Base-by-base conservation (phyloP, 1,140 invertebrate species). In the Hesperophylax magnus region DNA sequence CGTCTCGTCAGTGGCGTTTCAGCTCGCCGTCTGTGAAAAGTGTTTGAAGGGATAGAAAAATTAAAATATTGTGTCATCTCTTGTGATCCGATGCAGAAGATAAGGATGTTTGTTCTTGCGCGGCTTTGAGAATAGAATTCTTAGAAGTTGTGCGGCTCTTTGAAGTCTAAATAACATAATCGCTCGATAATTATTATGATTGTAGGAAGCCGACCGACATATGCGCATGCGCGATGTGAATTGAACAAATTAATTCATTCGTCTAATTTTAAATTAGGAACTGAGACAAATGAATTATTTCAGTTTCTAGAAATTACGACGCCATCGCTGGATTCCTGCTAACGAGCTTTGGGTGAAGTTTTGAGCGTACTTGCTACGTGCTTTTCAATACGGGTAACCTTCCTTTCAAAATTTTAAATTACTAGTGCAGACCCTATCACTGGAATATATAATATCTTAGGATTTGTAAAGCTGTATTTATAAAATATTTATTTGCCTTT, bases 161-260 rank as follows among this genome's bases (percentile, higher is more conserved):
- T 78, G 60, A 53, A 14, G 61, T 67, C 52, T 56, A 31, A 78
- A 78, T 67, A 78, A 39, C 52, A 78, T 78, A 78, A 78, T 78
- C 77, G 63, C 61, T 31, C 61, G 61, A 67, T 78, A 78, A 78
- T 78, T 60, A 78, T 78, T 47, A 47, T 47, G 39, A 47, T 34
- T 24, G 77, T 15, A n/a, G 24, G 77, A 27, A 20, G 52, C 75
- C 75, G 77, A n/a, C 77, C 14, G 52, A 47, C 39, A 47, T 47
- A 47, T 47, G 39, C 39, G 24, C 75, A 77, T 77, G 58, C 75
- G 58, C 75, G 39, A 60, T 61, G 34, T 27, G 63, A 78, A 67
- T 78, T 67, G 77, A 63, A 78, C 34, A 78, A 77, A 78, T 78
- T 78, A 78, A 78, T 78, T 78, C 63, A 53, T 67, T 65, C 63